Evolutionary conservation across 2,113 vertebrate genomes (phyloP), one percentile per base, ranked within the genome.

Genomic region (Pseudorasbora parva): DNA sequence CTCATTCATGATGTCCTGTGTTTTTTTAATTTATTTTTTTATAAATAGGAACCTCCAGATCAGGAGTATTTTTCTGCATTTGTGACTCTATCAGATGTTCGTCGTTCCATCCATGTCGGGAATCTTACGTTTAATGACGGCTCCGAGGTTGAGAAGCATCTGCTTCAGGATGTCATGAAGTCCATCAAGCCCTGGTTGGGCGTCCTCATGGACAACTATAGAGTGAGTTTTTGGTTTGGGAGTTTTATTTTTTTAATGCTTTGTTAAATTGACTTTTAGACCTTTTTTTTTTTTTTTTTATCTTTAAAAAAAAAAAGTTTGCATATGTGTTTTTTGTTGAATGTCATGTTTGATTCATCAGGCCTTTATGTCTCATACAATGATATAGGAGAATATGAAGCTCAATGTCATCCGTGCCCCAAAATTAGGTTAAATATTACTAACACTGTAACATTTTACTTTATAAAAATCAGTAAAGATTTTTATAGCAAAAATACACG

Each of bases 181-280:
- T 96, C 95, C 77, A 95, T 97, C 85, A 97, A 96, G 69, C 95
- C 95, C 0, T 98, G 96, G 96, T 92, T 97, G 72, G 90, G 90
- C n/a, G 88, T 93, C 77, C 92, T 98, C 88, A 96, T 96, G 94
- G 92, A 96, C 83, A 93, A 96, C 89, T 98, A 98, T 41, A 95
- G 94, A 93, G 97, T 95, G 90, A 94, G 92, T 0, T 27, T 15
- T 56, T 21, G 15, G 1, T 19, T 54, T 49, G 15, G 4, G 4
- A 1, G 4, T 43, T 60, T 37, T 37, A 14, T n/a, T 7, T 37
- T 37, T 37, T 37, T 37, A 4, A 43, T 2, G 11, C 37, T 27
- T 27, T 5, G 56, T 23, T 59, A 59, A 59, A 51, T 21, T 8
- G 17, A 54, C 6, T 6, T 21, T 21, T 54, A 54, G 17, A 54